phyloP scores from a whole-genome alignment of 2,113 vertebrate genomes.

The Trogon melanurus region DNA sequence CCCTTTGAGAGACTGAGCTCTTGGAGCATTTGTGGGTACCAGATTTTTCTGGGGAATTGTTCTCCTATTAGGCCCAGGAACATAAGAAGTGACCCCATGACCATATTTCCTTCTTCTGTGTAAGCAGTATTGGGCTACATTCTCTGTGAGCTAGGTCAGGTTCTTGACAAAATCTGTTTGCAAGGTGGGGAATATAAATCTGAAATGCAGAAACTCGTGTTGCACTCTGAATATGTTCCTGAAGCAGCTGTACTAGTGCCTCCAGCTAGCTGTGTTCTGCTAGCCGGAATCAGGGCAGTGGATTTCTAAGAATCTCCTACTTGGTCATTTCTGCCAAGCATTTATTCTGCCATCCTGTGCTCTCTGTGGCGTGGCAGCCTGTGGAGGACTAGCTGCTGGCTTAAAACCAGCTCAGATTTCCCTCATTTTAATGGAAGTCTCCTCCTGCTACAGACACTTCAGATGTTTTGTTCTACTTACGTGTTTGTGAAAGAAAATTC shows the following conservation, averaged over 20 bases:
- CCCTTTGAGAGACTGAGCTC: background rate
- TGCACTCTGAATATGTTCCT: background rate
- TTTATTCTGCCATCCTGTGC: background rate
- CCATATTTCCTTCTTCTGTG: background rate
- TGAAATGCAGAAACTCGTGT: background rate
- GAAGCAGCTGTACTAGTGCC: background rate
- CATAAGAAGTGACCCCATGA: background rate
- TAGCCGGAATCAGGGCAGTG: background rate
- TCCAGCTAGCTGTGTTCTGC: background rate
- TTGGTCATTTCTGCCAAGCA: background rate
- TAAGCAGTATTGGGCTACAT: background rate
- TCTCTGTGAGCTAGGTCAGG: background rate
- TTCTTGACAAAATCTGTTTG: background rate
- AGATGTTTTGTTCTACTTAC: background rate
- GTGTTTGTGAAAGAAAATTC: background rate
- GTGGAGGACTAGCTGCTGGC: background rate
- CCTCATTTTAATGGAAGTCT: background rate
- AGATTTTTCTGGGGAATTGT: background rate
- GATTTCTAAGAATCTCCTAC: background rate
- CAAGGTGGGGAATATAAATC: background rate
- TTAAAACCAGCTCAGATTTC: background rate
- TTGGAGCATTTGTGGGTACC: background rate
- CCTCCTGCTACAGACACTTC: background rate
- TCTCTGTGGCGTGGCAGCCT: background rate
- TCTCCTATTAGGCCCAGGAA: background rate